Evolutionary conservation across 2,113 vertebrate species (phyloP).

Genomic region (Hypomesus transpacificus): DNA sequence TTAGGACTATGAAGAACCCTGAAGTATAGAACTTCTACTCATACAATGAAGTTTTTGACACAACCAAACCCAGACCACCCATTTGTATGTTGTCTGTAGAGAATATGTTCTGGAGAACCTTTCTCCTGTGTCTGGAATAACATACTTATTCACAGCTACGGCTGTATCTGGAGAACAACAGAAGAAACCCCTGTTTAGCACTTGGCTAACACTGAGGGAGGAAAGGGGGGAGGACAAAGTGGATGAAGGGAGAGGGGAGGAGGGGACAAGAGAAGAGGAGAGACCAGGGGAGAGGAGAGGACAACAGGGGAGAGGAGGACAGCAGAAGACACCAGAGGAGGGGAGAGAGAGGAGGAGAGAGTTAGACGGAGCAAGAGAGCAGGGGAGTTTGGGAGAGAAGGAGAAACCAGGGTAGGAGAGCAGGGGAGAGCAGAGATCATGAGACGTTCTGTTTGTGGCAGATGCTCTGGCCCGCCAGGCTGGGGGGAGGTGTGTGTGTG

Average conservation of each 20-base stretch:
- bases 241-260: too few relatives aligned
- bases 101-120: too few relatives aligned
- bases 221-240: too few relatives aligned
- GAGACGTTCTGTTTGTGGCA: slow-evolving; percentile 64
- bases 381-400: neutral
- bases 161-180: neutral
- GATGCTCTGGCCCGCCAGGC: slow-evolving; percentile 55
- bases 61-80: too few relatives aligned
- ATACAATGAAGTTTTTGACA: too few relatives aligned
- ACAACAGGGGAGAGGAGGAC: neutral
- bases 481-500: slow-evolving; percentile 24
- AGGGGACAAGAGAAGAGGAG: neutral
- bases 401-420: neutral
- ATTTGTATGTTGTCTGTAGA: too few relatives aligned
- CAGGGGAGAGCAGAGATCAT: neutral
- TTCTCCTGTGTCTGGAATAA: too few relatives aligned
- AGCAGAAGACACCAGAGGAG: neutral
- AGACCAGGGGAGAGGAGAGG: neutral
- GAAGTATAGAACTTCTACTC: too few relatives aligned
- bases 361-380: slow-evolving; percentile 7
- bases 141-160: neutral
- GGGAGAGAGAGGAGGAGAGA: slow-evolving; percentile 11
- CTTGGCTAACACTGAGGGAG: too few relatives aligned
- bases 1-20: too few relatives aligned
- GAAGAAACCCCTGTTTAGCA: too few relatives aligned